These are phyloP conservation scores for Ctenicera cuprea DNA, from an alignment of 2,888 invertebrate species.

Conservation along the genomic window DNA sequence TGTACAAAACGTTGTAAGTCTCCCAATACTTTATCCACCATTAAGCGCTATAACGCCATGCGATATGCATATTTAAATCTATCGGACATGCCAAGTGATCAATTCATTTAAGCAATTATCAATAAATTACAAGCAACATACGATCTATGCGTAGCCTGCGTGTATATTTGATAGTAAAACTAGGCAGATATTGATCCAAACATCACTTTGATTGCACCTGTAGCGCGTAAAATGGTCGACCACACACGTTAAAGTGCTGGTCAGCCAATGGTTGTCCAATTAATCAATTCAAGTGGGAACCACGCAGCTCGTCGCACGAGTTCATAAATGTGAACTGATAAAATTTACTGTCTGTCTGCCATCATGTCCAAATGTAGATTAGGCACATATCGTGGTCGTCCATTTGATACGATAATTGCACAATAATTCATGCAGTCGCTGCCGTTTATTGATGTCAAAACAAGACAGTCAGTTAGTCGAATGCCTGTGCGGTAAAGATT, in stretches of 20 bases:
- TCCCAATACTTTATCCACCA: too few species aligned
- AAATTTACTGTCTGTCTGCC: slow-evolving; percentile 34
- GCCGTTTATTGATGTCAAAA: slow-evolving; percentile 12
- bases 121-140: not conserved
- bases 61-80: too few species aligned
- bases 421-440: slow-evolving; percentile 14
- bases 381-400: slow-evolving; percentile 13
- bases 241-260: slow-evolving; percentile 21
- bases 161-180: slow-evolving; percentile 28
- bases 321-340: slow-evolving; percentile 29
- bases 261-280: slow-evolving; percentile 32
- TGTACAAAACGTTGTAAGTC: too few species aligned
- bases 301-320: slow-evolving; percentile 29
- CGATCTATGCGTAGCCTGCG: not conserved
- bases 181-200: slow-evolving; percentile 46
- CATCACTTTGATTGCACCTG: slow-evolving; percentile 21
- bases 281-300: slow-evolving; percentile 35
- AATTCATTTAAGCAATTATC: not conserved
- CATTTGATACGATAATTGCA: slow-evolving; percentile 30
- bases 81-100: not conserved
- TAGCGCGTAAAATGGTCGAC: slow-evolving; percentile 13
- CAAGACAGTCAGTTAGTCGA: not conserved
- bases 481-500: too few species aligned
- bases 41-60: too few species aligned
- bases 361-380: slow-evolving; percentile 32